Conservation (phyloP, 2,888 invertebrate species). For the Agrotis exclamationis region DNA sequence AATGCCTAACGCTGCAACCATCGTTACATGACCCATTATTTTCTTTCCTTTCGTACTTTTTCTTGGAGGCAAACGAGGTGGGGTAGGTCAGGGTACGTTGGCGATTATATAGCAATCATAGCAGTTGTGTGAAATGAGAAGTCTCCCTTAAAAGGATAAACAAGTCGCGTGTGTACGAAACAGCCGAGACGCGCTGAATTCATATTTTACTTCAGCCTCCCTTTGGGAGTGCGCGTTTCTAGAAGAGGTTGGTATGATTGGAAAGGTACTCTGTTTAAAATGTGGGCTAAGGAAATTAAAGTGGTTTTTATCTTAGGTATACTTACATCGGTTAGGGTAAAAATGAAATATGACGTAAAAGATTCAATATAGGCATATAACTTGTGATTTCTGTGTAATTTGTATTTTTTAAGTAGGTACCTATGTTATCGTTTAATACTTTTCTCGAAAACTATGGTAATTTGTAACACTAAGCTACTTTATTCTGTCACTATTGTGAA, state of each 20-base stretch:
- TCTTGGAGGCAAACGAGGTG: conserved; percentile 54
- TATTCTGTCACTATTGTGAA: too few relatives aligned
- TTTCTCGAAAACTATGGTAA: too few relatives aligned
- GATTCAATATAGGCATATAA: not conserved
- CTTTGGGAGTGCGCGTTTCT: conserved; percentile 75
- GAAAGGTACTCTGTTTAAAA: conserved; percentile 69
- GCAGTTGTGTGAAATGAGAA: conserved; percentile 89
- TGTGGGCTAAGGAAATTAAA: not conserved
- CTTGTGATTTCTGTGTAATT: not conserved
- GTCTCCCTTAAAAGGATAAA: conserved; percentile 90
- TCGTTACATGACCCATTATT: conserved; percentile 69
- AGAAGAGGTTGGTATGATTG: conserved; percentile 64
- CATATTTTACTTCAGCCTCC: conserved; percentile 87
- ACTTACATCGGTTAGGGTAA: not conserved
- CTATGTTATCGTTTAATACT: too few relatives aligned
- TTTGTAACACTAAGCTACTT: too few relatives aligned
- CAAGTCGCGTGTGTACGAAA: conserved; percentile 90
- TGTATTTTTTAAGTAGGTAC: too few relatives aligned
- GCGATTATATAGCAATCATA: conserved; percentile 88
- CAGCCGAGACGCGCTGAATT: conserved; percentile 87
- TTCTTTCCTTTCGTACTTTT: conserved; percentile 59
- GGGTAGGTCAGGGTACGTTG: conserved; percentile 73
- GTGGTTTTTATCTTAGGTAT: not conserved
- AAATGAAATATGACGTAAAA: not conserved
- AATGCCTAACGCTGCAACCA: conserved; percentile 79